Conservation (phyloP, 2,113 vertebrate species). For the Pionites leucogaster region DNA sequence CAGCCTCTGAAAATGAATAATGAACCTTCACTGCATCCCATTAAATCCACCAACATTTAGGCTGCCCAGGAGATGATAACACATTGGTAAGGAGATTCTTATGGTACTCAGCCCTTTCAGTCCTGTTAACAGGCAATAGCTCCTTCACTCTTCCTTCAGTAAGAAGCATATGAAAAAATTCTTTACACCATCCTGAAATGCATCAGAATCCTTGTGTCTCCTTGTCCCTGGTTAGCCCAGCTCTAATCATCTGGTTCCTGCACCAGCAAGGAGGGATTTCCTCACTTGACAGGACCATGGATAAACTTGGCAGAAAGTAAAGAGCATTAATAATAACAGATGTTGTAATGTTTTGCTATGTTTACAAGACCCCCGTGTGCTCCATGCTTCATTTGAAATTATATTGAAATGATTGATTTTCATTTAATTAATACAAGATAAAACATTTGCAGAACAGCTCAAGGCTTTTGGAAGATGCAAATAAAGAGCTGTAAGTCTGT, state of each 20-base stretch:
- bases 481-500: background rate
- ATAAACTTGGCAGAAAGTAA: conserved; percentile 22
- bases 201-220: background rate
- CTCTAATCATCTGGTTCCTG: background rate
- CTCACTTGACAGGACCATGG: background rate
- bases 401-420: conserved; percentile 17
- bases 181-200: background rate
- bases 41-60: background rate
- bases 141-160: background rate
- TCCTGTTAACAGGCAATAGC: background rate
- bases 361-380: background rate
- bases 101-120: background rate
- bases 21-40: background rate
- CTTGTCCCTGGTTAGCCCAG: background rate
- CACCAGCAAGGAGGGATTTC: background rate
- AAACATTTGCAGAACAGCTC: background rate
- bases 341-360: background rate
- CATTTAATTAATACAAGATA: conserved; percentile 11
- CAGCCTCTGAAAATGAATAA: background rate
- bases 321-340: conserved; percentile 18
- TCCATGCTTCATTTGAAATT: conserved; percentile 1
- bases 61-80: background rate
- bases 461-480: background rate
- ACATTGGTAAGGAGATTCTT: background rate
- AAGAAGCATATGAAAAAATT: background rate